Evolutionary conservation across 2,888 invertebrate species (phyloP).

Genomic region (Bedellia somnulentella): DNA sequence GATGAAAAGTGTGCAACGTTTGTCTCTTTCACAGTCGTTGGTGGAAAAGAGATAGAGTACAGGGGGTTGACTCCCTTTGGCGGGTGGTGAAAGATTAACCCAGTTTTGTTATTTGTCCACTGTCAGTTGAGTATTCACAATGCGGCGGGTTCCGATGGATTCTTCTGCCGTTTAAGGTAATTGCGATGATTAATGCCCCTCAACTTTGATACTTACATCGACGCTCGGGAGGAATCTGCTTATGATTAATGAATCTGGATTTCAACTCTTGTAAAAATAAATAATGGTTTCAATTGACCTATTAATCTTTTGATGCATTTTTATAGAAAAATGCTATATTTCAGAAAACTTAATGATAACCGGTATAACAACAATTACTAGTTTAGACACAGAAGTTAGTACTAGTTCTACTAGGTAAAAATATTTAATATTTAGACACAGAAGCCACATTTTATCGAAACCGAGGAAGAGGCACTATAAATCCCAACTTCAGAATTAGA

Average conservation of each 20-base stretch:
- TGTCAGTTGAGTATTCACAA: conserved; percentile 60
- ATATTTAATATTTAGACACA: too few relatives aligned
- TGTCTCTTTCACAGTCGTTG: conserved; percentile 37
- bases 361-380: too few relatives aligned
- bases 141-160: conserved; percentile 44
- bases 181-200: conserved; percentile 57
- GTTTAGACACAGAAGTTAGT: too few relatives aligned
- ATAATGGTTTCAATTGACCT: too few relatives aligned
- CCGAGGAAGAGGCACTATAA: too few relatives aligned
- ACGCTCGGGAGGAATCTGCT: conserved; percentile 24
- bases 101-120: conserved; percentile 62
- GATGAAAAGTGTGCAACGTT: conserved; percentile 18
- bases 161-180: conserved; percentile 52
- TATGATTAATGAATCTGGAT: conserved; percentile 44
- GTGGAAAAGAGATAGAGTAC: conserved; percentile 27
- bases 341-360: too few relatives aligned
- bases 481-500: too few relatives aligned
- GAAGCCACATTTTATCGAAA: too few relatives aligned
- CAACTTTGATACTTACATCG: conserved; percentile 13
- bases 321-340: too few relatives aligned
- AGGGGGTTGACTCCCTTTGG: conserved; percentile 45
- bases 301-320: too few relatives aligned
- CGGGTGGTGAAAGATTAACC: conserved; percentile 60
- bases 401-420: too few relatives aligned
- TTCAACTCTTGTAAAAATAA: too few relatives aligned